phyloP scores from a whole-genome alignment of 2,113 vertebrate species.

The Lophochroa leadbeateri region DNA sequence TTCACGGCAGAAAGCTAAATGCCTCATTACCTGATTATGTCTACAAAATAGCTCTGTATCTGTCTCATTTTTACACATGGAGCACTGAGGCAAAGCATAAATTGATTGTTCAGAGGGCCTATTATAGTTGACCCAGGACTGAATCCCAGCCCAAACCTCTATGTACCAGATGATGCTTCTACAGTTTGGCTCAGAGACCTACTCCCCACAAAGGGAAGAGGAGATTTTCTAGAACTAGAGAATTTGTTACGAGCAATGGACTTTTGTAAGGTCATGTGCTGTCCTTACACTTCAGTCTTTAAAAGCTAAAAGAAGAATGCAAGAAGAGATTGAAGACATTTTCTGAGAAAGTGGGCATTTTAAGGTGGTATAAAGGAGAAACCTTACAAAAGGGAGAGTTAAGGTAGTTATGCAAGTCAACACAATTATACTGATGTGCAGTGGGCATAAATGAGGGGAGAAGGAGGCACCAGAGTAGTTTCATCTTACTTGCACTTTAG shows the following conservation, averaged over 20 bases:
- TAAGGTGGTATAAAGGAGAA: not conserved
- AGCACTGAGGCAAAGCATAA: constrained; percentile 9
- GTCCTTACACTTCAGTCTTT: not conserved
- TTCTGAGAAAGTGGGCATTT: not conserved
- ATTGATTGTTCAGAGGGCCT: not conserved
- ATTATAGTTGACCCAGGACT: not conserved
- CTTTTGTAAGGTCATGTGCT: not conserved
- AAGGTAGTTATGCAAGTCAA: not conserved
- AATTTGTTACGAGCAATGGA: not conserved
- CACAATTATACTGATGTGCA: not conserved
- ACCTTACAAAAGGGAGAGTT: not conserved
- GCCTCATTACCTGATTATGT: not conserved
- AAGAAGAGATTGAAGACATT: not conserved
- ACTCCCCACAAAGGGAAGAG: not conserved
- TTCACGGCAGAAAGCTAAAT: not conserved
- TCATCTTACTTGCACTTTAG: not conserved
- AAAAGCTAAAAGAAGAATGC: not conserved
- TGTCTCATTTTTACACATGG: constrained; percentile 11
- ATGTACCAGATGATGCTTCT: not conserved
- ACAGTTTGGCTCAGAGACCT: not conserved
- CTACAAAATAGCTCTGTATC: not conserved
- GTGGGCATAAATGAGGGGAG: not conserved
- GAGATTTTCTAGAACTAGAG: not conserved
- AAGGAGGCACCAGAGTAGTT: not conserved
- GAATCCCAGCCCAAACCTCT: not conserved